Evolutionary conservation across 2,888 invertebrate genomes (phyloP).

Genomic region (Zaprionus bogoriensis): DNA sequence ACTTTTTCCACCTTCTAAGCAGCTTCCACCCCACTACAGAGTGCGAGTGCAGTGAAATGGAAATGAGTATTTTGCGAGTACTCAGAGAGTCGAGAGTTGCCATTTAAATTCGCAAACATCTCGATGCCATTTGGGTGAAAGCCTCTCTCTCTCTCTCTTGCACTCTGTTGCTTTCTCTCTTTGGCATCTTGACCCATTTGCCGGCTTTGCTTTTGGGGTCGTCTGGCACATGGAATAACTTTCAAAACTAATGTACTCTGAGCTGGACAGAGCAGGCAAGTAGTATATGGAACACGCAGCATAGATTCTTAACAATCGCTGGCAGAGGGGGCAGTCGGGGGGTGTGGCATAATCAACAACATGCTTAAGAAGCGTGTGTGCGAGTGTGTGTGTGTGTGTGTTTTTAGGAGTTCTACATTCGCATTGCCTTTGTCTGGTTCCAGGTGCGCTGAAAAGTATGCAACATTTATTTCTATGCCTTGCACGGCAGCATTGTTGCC

Average conservation of each 20-base stretch:
- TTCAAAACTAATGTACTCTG: slow-evolving; percentile 37
- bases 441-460: slow-evolving; percentile 52
- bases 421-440: slow-evolving; percentile 28
- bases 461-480: slow-evolving; percentile 53
- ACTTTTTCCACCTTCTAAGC: too few species aligned
- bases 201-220: slow-evolving; percentile 1
- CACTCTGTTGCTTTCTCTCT: background rate
- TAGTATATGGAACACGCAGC: slow-evolving; percentile 29
- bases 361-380: slow-evolving; percentile 4
- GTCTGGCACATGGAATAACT: slow-evolving; percentile 26
- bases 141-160: too few species aligned
- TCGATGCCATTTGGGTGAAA: background rate
- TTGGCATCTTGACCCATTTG: slow-evolving; percentile 17
- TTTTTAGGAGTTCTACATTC: slow-evolving; percentile 37
- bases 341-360: slow-evolving; percentile 2
- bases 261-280: slow-evolving; percentile 11
- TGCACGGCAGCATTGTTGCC: slow-evolving; percentile 35
- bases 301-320: slow-evolving; percentile 34
- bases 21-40: too few species aligned
- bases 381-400: background rate
- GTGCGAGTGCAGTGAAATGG: too few species aligned
- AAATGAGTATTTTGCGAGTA: background rate
- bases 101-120: background rate
- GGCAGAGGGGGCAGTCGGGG: background rate
- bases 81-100: background rate